These are phyloP conservation scores for Portunus trituberculatus DNA, from an alignment of 1,140 invertebrate genomes.

Conservation along the genomic window DNA sequence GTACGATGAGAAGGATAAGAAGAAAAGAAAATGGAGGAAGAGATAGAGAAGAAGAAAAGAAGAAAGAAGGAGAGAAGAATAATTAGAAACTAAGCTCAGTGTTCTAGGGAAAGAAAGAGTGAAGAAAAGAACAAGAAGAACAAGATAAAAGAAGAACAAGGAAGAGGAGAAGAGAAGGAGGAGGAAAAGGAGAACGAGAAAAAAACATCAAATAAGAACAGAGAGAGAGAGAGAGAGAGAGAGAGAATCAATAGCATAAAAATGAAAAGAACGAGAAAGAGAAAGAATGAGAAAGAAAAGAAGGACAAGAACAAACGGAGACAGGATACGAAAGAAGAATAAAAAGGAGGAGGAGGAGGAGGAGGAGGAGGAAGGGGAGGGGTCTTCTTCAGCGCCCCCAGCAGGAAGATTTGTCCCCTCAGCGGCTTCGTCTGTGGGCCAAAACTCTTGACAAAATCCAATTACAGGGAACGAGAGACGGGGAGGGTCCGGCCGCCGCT, in stretches of 20 bases:
- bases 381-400: neutral
- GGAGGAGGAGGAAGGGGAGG: neutral
- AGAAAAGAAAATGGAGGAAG: neutral
- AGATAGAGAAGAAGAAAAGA: neutral
- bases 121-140: neutral
- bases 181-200: neutral
- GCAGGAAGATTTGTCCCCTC: neutral
- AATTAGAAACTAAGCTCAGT: neutral
- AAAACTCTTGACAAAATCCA: constrained; percentile 13
- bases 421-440: neutral
- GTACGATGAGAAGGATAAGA: neutral
- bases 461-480: neutral
- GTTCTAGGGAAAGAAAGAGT: neutral
- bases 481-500: neutral
- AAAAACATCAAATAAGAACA: neutral
- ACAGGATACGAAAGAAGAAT: neutral
- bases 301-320: neutral
- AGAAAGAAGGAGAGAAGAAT: neutral
- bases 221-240: neutral
- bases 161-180: neutral
- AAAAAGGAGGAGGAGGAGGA: neutral
- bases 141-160: no score
- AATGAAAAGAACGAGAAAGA: neutral
- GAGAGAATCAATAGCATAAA: neutral
- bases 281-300: neutral